phyloP scores from a whole-genome alignment of 2,113 vertebrate genomes.

The Coturnix japonica region DNA sequence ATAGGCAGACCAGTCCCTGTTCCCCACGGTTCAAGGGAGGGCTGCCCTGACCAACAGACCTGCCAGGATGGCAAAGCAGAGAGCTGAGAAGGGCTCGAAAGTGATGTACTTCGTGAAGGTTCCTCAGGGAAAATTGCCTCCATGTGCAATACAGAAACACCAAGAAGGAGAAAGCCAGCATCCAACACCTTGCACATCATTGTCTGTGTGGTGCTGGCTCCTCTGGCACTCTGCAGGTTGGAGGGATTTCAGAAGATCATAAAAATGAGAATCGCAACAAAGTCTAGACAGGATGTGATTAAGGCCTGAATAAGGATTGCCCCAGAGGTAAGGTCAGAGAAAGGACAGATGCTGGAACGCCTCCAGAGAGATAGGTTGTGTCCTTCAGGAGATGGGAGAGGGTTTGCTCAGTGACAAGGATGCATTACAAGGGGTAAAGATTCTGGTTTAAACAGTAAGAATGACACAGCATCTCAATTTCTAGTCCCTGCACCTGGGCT shows the following conservation, averaged over 20 bases:
- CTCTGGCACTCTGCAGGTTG: neutral
- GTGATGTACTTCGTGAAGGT: rapidly evolving
- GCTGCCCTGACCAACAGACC: neutral
- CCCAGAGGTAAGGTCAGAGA: constrained; percentile 73
- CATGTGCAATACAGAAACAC: neutral
- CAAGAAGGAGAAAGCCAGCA: neutral
- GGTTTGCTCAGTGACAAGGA: neutral
- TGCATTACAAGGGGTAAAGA: neutral
- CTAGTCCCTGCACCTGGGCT: neutral
- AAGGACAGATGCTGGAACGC: constrained; percentile 71
- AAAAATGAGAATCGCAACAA: constrained; percentile 14
- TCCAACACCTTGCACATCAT: neutral
- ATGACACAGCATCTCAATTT: neutral
- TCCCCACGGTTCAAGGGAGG: neutral
- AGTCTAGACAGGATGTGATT: constrained; percentile 85
- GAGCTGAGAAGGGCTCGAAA: neutral
- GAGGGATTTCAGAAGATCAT: constrained; percentile 17
- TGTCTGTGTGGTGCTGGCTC: neutral
- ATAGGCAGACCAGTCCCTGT: rapidly evolving
- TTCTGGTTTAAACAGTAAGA: neutral
- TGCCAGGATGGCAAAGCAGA: neutral
- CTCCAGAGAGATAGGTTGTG: constrained; percentile 39
- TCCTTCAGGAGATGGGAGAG: constrained; percentile 42
- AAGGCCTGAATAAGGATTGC: constrained; percentile 71
- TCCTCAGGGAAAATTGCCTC: neutral